Evolutionary conservation across 2,888 invertebrate genomes (phyloP).

Genomic region (Sesamia inferens): DNA sequence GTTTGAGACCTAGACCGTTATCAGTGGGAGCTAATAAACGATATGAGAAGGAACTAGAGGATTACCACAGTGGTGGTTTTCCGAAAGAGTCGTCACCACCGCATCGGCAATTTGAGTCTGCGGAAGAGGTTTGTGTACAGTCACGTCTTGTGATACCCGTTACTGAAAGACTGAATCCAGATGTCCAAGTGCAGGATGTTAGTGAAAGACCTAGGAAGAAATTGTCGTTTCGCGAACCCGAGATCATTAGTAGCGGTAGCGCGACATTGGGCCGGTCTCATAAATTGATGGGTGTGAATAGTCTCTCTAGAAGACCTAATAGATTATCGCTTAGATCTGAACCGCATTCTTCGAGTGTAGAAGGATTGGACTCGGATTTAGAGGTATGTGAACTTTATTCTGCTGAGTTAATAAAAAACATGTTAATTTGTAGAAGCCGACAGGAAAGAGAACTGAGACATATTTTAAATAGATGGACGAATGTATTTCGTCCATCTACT

Average conservation of each 20-base stretch:
- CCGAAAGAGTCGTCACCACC: constrained; percentile 73
- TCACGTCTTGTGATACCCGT: constrained; percentile 84
- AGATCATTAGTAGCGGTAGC: constrained; percentile 89
- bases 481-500: constrained; percentile 24
- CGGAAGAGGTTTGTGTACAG: constrained; percentile 83
- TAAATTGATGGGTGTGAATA: constrained; percentile 86
- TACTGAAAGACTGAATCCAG: constrained; percentile 81
- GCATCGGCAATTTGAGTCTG: constrained; percentile 77
- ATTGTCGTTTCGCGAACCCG: constrained; percentile 96
- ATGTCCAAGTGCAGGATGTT: constrained; percentile 75
- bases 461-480: no score
- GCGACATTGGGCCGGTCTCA: constrained; percentile 82
- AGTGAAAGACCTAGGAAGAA: constrained; percentile 94
- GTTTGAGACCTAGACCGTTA: constrained; percentile 78
- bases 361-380: constrained; percentile 90
- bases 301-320: constrained; percentile 79
- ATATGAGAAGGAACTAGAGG: constrained; percentile 77
- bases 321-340: constrained; percentile 78
- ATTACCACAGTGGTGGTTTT: constrained; percentile 72
- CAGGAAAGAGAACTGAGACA: no score
- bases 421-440: constrained; percentile 40
- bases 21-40: constrained; percentile 83
- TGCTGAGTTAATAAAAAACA: constrained; percentile 31
- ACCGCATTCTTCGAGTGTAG: constrained; percentile 85
- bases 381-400: constrained; percentile 83